phyloP scores from a whole-genome alignment of 2,797 vertebrate species.

The Coregonus sp. region DNA sequence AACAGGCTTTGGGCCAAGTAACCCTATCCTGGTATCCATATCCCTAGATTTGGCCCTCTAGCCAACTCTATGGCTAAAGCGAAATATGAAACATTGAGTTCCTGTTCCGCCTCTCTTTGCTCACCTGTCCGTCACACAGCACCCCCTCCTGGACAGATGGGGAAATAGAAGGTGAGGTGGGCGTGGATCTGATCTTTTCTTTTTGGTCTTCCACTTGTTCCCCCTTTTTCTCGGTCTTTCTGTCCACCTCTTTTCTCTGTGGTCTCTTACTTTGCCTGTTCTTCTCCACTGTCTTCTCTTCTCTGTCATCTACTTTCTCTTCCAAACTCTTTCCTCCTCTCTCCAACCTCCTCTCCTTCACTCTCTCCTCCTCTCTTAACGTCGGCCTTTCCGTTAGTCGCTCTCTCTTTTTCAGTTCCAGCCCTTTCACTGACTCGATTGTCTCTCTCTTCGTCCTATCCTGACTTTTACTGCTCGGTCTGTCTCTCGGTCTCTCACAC shows the following conservation, averaged over 20 bases:
- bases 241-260: constrained; percentile 47
- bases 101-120: not conserved
- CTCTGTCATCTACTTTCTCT: constrained; percentile 11
- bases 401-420: constrained; percentile 43
- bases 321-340: constrained; percentile 31
- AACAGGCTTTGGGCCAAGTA: not conserved
- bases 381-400: constrained; percentile 44
- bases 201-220: constrained; percentile 21
- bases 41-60: not conserved
- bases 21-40: not conserved
- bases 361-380: constrained; percentile 42
- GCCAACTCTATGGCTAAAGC: not conserved
- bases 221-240: constrained; percentile 42
- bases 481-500: constrained; percentile 22
- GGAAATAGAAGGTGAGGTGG: constrained; percentile 59
- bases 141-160: constrained; percentile 68
- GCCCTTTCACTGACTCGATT: constrained; percentile 50
- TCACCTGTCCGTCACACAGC: constrained; percentile 73
- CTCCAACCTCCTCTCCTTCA: constrained; percentile 34
- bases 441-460: constrained; percentile 24
- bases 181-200: constrained; percentile 52
- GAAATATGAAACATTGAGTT: not conserved
- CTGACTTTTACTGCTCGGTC: not conserved
- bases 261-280: constrained; percentile 22
- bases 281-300: constrained; percentile 44